Evolutionary conservation across 2,113 vertebrate species (phyloP).

Genomic region (Anseranas semipalmata): DNA sequence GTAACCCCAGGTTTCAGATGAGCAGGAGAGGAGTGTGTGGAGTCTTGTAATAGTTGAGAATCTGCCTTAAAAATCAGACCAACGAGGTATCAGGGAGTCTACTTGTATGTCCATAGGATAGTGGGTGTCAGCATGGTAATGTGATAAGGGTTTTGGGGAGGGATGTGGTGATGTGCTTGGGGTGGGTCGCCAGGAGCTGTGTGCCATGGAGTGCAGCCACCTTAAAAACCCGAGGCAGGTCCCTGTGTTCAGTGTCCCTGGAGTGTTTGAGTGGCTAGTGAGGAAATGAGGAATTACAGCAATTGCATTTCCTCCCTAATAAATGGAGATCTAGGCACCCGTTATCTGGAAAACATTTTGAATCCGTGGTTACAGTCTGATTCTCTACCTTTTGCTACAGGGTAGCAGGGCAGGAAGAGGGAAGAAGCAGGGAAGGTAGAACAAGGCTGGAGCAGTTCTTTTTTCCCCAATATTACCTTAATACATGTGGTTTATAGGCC

Average conservation of each 20-base stretch:
- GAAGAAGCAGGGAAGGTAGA: not conserved
- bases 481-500: not conserved
- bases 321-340: not conserved
- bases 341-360: not conserved
- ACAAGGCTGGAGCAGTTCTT: not conserved
- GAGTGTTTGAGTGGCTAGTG: not conserved
- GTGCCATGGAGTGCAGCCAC: not conserved
- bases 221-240: not conserved
- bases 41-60: not conserved
- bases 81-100: not conserved
- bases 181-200: not conserved
- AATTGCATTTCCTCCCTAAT: not conserved
- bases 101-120: not conserved
- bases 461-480: not conserved
- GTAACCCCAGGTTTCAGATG: not conserved
- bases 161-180: rapidly evolving
- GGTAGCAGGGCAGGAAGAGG: not conserved
- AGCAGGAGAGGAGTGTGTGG: not conserved
- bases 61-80: not conserved
- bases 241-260: not conserved
- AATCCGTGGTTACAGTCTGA: not conserved
- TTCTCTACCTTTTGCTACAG: not conserved
- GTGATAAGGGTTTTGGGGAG: not conserved
- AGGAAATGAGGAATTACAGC: not conserved
- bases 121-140: not conserved